Evolutionary conservation across 2,797 vertebrate species (phyloP), one percentile per base, ranked within the genome.

Genomic region (Tapirus indicus): DNA sequence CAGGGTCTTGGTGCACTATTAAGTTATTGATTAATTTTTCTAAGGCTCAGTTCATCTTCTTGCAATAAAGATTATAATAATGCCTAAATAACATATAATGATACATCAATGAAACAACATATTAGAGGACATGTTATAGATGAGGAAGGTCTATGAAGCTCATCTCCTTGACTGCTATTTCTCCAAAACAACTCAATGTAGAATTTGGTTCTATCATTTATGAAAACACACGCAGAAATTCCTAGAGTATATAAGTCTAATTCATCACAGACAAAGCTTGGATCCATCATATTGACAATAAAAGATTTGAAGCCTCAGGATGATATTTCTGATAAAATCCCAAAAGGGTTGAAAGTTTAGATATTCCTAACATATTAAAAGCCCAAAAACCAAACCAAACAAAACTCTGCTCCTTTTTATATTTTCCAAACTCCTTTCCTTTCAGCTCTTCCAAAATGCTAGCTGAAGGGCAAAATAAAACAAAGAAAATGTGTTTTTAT

Each of bases 401-500:
- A 32, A 16, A 41, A 7, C 10, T 29, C 13, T 38, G 14, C 49
- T 88, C 38, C 69, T 20, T 80, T 75, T 68, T 32, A 12, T 41
- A 25, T 60, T 85, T 82, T 71, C 94, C 91, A 82, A 77, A 71
- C 32, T 18, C 38, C 32, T 60, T 93, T 64, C 64, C 62, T 95
- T 85, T 75, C 58, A 38, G 1, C 41, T 77, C 87, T 95, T 74
- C 60, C 92, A 86, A 44, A 96, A 90, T 3, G 64, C 29, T 72
- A 56, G 89, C 90, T 47, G 47, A 66, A 66, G 75, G 71, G 77
- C 60, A 83, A 83, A 93, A 74, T n/a, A 66, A 90, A 92, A 72
- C 75, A 85, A 89, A 91, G 80, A 88, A 95, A 97, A 98, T 92
- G 80, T 98, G 96, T 95, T 97, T 96, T 80, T 71, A 13, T 17